Conservation (phyloP, 2,888 invertebrate genomes). For the Pyrrhosoma nymphula region DNA sequence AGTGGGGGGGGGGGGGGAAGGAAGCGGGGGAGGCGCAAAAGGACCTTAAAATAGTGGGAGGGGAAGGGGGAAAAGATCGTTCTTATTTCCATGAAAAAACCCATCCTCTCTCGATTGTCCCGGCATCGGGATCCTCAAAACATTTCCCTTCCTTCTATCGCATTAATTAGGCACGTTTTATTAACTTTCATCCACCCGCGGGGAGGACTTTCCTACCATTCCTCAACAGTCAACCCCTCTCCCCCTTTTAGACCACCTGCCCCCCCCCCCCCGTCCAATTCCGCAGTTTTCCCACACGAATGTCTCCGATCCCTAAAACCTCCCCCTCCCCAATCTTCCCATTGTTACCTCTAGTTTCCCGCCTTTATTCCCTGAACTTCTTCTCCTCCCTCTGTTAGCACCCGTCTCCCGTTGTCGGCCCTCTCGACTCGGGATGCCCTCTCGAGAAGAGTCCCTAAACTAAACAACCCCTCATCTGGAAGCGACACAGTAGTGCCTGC, state of each 20-base stretch:
- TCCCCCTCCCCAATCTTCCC: not conserved
- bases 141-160: constrained; percentile 44
- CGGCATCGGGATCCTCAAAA: constrained; percentile 15
- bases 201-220: not conserved
- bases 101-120: not conserved
- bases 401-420: not conserved
- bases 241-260: not conserved
- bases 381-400: not conserved
- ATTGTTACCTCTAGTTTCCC: constrained; percentile 12
- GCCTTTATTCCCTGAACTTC: not conserved
- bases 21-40: not conserved
- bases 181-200: constrained; percentile 25
- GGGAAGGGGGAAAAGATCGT: not conserved
- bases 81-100: constrained; percentile 36
- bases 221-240: not conserved
- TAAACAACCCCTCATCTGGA: constrained; percentile 7
- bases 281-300: too few species aligned
- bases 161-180: constrained; percentile 52
- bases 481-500: not conserved
- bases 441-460: not conserved
- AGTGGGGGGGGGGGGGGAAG: not conserved
- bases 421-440: not conserved
- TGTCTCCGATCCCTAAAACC: not conserved
- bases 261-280: too few species aligned
- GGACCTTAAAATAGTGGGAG: too few species aligned